phyloP scores from a whole-genome alignment of 2,113 vertebrate species.

The Psephotus haematonotus region DNA sequence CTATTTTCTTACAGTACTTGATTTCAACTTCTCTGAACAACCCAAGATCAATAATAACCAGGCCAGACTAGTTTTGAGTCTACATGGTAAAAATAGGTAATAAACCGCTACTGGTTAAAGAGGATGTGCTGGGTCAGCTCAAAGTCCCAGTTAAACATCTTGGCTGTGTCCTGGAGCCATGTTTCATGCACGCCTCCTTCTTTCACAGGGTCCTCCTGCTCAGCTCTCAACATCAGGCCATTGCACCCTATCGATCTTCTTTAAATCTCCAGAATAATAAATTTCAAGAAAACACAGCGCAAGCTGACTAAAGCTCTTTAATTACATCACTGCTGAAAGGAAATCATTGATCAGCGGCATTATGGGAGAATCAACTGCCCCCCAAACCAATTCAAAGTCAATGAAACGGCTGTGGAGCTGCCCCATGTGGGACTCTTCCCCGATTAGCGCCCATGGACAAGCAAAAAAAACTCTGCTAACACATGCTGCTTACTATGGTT shows the following conservation, averaged over 20 bases:
- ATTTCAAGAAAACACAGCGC: slow-evolving; percentile 78
- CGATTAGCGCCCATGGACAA: slow-evolving; percentile 75
- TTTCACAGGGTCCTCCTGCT: slow-evolving; percentile 62
- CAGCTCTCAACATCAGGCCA: slow-evolving; percentile 60
- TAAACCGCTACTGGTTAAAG: slow-evolving; percentile 26
- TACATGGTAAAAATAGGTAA: slow-evolving; percentile 7
- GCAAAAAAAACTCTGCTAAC: slow-evolving; percentile 22
- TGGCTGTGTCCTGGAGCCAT: slow-evolving; percentile 64
- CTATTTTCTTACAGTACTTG: background rate
- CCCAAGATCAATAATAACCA: background rate
- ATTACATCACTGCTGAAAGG: slow-evolving; percentile 91
- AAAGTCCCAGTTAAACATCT: slow-evolving; percentile 69
- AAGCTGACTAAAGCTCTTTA: slow-evolving; percentile 83
- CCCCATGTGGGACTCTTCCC: slow-evolving; percentile 73
- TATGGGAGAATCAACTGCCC: slow-evolving; percentile 86
- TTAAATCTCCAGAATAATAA: slow-evolving; percentile 81
- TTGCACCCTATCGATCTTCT: slow-evolving; percentile 83
- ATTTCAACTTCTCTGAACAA: slow-evolving; percentile 26
- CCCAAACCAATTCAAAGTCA: slow-evolving; percentile 87
- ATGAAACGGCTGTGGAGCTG: slow-evolving; percentile 80
- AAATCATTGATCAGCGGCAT: slow-evolving; percentile 90
- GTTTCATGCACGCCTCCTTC: background rate
- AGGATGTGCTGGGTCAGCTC: slow-evolving; percentile 57
- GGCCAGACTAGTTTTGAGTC: background rate
- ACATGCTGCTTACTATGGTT: slow-evolving; percentile 61